Base-by-base conservation (phyloP, 1,140 invertebrate species). In the Pogonus chalceus region DNA sequence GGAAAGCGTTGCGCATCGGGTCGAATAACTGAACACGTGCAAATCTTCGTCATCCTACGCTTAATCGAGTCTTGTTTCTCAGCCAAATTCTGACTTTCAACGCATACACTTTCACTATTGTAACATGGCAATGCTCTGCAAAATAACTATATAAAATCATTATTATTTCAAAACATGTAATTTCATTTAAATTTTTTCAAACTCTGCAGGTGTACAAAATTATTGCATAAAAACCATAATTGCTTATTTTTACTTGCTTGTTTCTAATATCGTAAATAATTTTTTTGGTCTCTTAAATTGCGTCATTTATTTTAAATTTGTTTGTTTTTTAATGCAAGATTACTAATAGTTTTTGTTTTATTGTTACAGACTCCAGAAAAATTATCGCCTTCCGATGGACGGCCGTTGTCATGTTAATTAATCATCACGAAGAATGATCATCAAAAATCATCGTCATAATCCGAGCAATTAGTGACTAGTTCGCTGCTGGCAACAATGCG, bases 361-460 rank as follows among this genome's bases (percentile, higher is more conserved):
- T 67, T 66, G 58, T 68, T 67, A 50, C 67, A 69, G 67, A 67
- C 58, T 54, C 59, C 63, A 47, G 67, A 69, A 60, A 62, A 66
- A 47, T 52, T 69, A 21, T 64, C 64, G 23, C 59, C 66, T 31
- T 61, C 63, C 56, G 67, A 67, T 49, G 59, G 65, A 43, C 35
- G 58, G 55, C 62, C 63, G 52, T 58, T 67, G 16, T 62, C 65
- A 22, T 67, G 65, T 53, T 67, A 59, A 49, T 26, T 23, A 10
- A 1, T 48, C 46, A 22, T 48, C 22, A 12, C 37, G 20, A 22
- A 22, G n/a, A n/a, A n/a, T 22, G 12, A 50, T 50, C 49, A 24
- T 24, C 22, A 24, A 24, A 26, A 10, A 50, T 23, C 49, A 50
- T 50, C 49, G 20, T 50, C 49, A 23, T 50, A n/a, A 24, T 18